A percentile compares a stretch with the other conserved stretches of the same genome.
Conservation (phyloP, 92 coral and sea anemone species). For the Isaurus tuberculatus region DNA sequence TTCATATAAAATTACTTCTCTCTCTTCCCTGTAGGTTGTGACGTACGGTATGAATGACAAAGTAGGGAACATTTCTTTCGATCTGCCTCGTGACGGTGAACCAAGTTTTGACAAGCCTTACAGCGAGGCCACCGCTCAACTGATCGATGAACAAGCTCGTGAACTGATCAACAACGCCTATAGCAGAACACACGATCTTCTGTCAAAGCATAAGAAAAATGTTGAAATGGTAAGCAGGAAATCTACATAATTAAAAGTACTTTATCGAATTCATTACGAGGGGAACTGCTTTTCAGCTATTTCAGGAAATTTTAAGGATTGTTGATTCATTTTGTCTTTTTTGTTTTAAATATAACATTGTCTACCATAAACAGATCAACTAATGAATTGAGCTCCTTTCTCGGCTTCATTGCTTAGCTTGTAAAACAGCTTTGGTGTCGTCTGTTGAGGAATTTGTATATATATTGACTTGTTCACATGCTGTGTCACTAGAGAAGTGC, state of each 20-base stretch:
- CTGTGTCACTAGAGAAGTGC: no score
- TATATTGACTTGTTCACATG: no score
- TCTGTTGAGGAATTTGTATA: no score
- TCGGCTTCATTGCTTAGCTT: no score
- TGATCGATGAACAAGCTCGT: constrained; percentile 98
- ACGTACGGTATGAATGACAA: constrained; percentile 98
- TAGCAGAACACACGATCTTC: constrained; percentile 76
- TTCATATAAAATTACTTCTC: neutral
- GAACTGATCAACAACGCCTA: constrained; percentile 95
- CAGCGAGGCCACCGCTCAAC: constrained; percentile 99
- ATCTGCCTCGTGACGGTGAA: constrained; percentile 98
- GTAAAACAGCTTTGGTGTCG: no score
- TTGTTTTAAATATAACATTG: no score
- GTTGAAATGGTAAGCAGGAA: constrained; percentile 84
- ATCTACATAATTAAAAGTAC: neutral
- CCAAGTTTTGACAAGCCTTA: constrained; percentile 98
- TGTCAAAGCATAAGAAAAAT: constrained; percentile 76
- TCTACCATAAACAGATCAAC: no score
- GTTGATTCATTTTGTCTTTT: no score
- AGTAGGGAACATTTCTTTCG: constrained; percentile 95
- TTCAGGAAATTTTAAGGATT: no score
- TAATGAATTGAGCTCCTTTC: no score
- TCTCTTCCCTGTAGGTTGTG: constrained; percentile 74
- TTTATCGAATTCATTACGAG: no score
- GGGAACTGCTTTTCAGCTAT: no score